phyloP scores from a whole-genome alignment of 1,140 invertebrate genomes.

The Anadara kagoshimensis region DNA sequence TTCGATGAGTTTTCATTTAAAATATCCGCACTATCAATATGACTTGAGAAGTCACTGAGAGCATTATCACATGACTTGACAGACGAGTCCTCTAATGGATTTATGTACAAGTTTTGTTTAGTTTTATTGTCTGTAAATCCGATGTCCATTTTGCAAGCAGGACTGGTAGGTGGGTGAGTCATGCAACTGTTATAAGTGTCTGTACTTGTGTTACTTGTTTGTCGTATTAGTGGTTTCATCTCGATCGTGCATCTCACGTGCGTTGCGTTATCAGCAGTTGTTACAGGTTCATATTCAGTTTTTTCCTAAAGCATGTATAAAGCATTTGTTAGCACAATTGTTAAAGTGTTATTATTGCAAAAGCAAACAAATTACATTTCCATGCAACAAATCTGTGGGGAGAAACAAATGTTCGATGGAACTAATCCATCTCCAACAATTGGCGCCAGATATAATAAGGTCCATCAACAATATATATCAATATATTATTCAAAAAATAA shows the following conservation, averaged over 20 bases:
- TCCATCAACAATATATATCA: too few species aligned
- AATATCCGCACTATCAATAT: conserved; percentile 18
- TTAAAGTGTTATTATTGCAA: too few species aligned
- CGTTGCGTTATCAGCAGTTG: conserved; percentile 36
- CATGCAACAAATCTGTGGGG: too few species aligned
- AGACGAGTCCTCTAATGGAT: conserved; percentile 82
- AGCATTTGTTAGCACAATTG: too few species aligned
- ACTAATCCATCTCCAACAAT: too few species aligned
- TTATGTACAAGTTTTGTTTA: conserved; percentile 90
- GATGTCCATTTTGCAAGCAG: conserved; percentile 12
- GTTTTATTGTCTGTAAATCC: conserved; percentile 20
- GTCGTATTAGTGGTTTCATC: conserved; percentile 79
- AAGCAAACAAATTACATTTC: too few species aligned
- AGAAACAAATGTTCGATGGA: too few species aligned
- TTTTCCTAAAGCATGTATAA: conserved; percentile 35
- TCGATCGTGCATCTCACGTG: conserved; percentile 76
- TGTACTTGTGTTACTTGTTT: conserved; percentile 77
- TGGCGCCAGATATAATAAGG: too few species aligned
- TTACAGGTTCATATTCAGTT: conserved; percentile 31
- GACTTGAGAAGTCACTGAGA: conserved; percentile 19
- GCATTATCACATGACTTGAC: conserved; percentile 64
- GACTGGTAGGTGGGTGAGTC: conserved; percentile 84
- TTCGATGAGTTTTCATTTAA: too few species aligned
- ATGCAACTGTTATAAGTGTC: conserved; percentile 97
- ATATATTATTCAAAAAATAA: too few species aligned